phyloP scores from a whole-genome alignment of 2,113 vertebrate species.

The Lichenostomus cassidix region DNA sequence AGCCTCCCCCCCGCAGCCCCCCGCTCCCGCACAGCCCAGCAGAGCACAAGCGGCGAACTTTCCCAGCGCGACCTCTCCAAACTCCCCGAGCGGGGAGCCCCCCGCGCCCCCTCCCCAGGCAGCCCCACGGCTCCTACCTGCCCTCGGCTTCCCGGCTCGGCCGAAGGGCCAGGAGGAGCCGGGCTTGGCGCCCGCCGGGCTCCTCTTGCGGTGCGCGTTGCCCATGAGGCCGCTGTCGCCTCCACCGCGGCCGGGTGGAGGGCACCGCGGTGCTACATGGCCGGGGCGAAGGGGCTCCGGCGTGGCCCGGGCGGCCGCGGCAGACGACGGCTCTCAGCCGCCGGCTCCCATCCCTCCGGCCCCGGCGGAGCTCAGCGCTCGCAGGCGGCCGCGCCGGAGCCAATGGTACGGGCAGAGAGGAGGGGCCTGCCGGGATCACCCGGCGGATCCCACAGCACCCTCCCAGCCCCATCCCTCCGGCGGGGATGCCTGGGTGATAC shows the following conservation, averaged over 20 bases:
- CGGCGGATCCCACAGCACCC: conserved; percentile 24
- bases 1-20: background rate
- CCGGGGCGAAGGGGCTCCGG: background rate
- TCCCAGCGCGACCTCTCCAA: fast-evolving
- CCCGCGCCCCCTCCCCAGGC: fast-evolving
- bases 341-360: conserved; percentile 10
- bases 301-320: background rate
- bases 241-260: conserved; percentile 52
- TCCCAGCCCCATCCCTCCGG: conserved; percentile 27
- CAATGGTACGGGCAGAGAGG: conserved; percentile 54
- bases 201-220: conserved; percentile 87
- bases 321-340: background rate
- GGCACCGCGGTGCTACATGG: conserved; percentile 65
- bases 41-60: background rate
- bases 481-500: background rate
- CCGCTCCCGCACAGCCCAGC: background rate
- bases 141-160: conserved; percentile 69
- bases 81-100: fast-evolving
- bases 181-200: conserved; percentile 70
- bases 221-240: conserved; percentile 77
- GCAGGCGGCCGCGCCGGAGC: conserved; percentile 14
- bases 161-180: conserved; percentile 81
- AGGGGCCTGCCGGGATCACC: conserved; percentile 36
- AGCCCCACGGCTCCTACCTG: conserved; percentile 73
- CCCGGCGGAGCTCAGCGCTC: background rate